A percentile compares a stretch with the other conserved stretches of the same genome.
phyloP scores from a whole-genome alignment of 2,113 vertebrate genomes.

The Engraulis encrasicolus region DNA sequence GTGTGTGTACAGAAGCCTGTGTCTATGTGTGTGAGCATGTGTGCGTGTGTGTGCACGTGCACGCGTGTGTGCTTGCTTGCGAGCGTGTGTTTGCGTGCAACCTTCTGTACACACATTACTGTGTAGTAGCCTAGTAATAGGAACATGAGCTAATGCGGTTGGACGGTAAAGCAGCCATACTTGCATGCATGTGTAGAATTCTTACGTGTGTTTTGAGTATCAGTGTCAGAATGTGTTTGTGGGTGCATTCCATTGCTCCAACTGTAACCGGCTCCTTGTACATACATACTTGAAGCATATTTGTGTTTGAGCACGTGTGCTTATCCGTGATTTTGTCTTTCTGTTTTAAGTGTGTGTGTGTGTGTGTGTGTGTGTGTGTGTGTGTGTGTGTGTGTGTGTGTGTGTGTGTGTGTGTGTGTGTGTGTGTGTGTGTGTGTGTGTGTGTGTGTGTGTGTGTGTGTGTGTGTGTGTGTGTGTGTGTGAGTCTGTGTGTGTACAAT shows the following conservation, averaged over 20 bases:
- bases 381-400: no score
- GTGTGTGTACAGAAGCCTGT: neutral
- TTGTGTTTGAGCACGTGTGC: neutral
- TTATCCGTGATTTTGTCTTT: no score
- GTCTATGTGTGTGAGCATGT: neutral
- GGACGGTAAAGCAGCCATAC: no score
- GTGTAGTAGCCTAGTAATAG: no score
- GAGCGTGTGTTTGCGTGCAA: neutral
- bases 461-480: neutral
- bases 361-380: no score
- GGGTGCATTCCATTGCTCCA: neutral
- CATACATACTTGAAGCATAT: neutral
- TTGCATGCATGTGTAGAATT: no score
- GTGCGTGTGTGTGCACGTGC: neutral
- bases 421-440: no score
- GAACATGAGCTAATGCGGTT: no score
- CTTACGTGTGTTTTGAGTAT: neutral
- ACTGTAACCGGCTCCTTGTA: neutral
- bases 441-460: neutral
- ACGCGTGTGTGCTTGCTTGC: neutral
- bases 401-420: no score
- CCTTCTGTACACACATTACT: no score
- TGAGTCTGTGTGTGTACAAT: neutral
- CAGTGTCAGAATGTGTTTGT: neutral
- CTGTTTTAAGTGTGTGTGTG: no score